Conservation (phyloP, 2,888 invertebrate species). For the Chaetogeoica ovagalla region DNA sequence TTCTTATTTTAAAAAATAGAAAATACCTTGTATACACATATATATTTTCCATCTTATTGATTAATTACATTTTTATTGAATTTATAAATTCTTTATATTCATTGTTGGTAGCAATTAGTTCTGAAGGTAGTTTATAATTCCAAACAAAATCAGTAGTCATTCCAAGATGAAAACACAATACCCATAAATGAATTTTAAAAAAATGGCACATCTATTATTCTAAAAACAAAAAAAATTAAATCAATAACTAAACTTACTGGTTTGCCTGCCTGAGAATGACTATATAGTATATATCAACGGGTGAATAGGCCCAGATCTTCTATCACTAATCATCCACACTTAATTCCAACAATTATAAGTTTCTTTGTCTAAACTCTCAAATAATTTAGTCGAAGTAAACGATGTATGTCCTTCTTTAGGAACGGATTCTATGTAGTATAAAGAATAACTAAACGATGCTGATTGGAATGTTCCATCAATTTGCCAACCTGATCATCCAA, state of each 20-base stretch:
- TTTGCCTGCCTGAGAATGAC: no score
- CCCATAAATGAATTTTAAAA: no score
- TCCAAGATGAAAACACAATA: no score
- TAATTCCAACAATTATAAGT: slow-evolving; percentile 56
- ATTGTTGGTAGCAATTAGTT: slow-evolving; percentile 55
- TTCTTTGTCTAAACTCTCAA: slow-evolving; percentile 56
- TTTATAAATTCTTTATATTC: slow-evolving; percentile 56
- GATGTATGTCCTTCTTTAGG: no score
- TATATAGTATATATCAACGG: slow-evolving; percentile 56
- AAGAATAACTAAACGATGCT: no score
- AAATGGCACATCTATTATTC: no score
- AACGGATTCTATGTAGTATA: no score
- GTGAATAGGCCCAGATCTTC: slow-evolving; percentile 57
- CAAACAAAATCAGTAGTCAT: no score
- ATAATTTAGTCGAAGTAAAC: slow-evolving; percentile 57
- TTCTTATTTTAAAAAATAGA: neutral
- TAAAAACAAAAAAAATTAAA: no score
- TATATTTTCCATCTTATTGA: slow-evolving; percentile 56
- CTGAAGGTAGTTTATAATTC: no score
- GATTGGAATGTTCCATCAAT: slow-evolving; percentile 58
- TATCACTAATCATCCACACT: slow-evolving; percentile 58
- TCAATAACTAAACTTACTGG: no score
- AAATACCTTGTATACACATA: slow-evolving; percentile 57
- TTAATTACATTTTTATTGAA: no score
- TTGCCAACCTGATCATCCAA: slow-evolving; percentile 58